phyloP scores from a whole-genome alignment of 2,113 vertebrate genomes.

The Scolopax mira region DNA sequence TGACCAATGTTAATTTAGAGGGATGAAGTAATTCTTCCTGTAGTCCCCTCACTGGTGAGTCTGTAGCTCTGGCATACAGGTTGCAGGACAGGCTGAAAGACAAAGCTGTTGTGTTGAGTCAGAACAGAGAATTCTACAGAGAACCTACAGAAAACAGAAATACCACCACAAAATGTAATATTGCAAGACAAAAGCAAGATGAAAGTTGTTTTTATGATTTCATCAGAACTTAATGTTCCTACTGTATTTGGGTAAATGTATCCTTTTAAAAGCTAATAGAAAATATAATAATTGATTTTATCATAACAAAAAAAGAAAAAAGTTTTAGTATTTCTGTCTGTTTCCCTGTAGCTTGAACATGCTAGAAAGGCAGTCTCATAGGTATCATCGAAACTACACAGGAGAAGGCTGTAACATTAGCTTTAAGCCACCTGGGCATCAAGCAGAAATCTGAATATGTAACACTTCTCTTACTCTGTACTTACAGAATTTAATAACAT shows the following conservation, averaged over 20 bases:
- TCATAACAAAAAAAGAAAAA: background rate
- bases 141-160: background rate
- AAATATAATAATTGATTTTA: background rate
- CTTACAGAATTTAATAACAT: background rate
- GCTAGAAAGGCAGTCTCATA: background rate
- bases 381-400: background rate
- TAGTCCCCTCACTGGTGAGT: background rate
- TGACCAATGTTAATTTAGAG: background rate
- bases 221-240: background rate
- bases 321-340: background rate
- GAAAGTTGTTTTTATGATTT: constrained; percentile 9
- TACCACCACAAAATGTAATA: background rate
- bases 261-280: background rate
- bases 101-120: background rate
- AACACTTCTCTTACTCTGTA: background rate
- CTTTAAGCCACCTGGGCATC: background rate
- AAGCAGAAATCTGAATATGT: background rate
- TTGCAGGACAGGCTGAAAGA: background rate
- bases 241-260: background rate
- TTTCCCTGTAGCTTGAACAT: background rate
- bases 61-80: background rate
- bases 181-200: constrained; percentile 5
- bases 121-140: background rate
- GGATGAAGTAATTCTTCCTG: background rate
- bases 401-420: background rate